Percentiles rank a stretch among this genome's conserved stretches.
Conservation (phyloP, 2,797 vertebrate genomes). For the Phrynocephalus vlangalii region DNA sequence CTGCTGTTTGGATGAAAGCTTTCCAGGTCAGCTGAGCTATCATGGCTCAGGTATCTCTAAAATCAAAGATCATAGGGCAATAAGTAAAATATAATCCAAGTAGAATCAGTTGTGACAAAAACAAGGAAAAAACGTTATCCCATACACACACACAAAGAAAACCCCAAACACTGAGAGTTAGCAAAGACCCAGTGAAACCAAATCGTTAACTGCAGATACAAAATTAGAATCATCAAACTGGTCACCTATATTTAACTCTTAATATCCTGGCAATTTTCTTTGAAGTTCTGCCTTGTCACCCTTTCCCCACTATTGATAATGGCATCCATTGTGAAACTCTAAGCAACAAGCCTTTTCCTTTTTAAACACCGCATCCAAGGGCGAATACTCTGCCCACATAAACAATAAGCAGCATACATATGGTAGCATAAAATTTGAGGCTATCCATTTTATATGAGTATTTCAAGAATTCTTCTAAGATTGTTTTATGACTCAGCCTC, state of each 20-base stretch:
- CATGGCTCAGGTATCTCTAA: no score
- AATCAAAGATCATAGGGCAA: no score
- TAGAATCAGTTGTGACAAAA: no score
- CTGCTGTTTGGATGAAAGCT: neutral
- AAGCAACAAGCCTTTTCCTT: conserved; percentile 36
- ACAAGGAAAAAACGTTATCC: neutral
- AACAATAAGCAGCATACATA: conserved; percentile 9
- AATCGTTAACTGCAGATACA: neutral
- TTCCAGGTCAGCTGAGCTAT: neutral
- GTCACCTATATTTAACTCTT: neutral
- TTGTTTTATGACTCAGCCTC: conserved; percentile 29
- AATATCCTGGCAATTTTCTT: conserved; percentile 38
- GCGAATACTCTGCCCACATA: conserved; percentile 21
- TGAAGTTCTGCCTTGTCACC: conserved; percentile 34
- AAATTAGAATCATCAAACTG: neutral
- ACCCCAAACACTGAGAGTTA: neutral
- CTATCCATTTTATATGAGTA: neutral
- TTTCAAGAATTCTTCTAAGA: conserved; percentile 39
- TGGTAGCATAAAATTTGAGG: conserved; percentile 3
- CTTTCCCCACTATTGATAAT: conserved; percentile 1
- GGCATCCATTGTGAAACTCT: conserved; percentile 44
- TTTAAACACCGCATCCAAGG: conserved; percentile 15
- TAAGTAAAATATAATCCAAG: no score
- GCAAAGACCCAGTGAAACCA: neutral
- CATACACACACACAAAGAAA: neutral